Evolutionary conservation across 2,888 invertebrate genomes (phyloP), one percentile per base, ranked within the genome.

Genomic region (Odiellus spinosus): DNA sequence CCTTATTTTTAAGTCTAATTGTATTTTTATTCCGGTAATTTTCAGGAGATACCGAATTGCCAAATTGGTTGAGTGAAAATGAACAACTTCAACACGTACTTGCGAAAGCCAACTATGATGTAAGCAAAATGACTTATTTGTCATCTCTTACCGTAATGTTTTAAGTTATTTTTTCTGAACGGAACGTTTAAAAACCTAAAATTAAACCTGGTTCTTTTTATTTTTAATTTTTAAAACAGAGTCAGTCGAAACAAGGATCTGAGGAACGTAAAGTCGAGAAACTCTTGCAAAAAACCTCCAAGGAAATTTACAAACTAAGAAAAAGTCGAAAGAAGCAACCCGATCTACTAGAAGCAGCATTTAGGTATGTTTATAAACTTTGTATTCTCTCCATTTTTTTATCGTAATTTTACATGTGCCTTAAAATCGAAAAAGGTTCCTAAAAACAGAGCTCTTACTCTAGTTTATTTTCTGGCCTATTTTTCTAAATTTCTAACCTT

Each of bases 311-410:
- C 68, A 81, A 86, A 58, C 71, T 93, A 52, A 71, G 90, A 56
- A 82, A 85, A 66, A 84, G 83, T 56, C 84, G 85, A 42, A 82
- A 82, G 59, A 80, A 86, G 53, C 83, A 85, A 63, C 88, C 90
- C 0, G 88, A 91, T 67, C 73, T 87, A 55, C 34, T 39, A 35
- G 26, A 26, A 26, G 26, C 26, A 8, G 26, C 11, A 45, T 36
- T 18, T 49, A 49, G 38, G 52, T 55, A 57, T 53, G 58, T 59
- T n/a, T n/a, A n/a, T n/a, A n/a, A n/a, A n/a, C n/a, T n/a, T n/a
- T n/a, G n/a, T n/a, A n/a, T n/a, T n/a, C n/a, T n/a, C n/a, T n/a
- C n/a, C n/a, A n/a, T n/a, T n/a, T n/a, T n/a, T n/a, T n/a, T n/a
- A n/a, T n/a, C n/a, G n/a, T n/a, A n/a, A n/a, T n/a, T n/a, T n/a